Percentiles rank a stretch among this genome's conserved stretches.
Evolutionary conservation across 1,140 invertebrate species (phyloP).

Genomic region (Dufourea novaeangliae): DNA sequence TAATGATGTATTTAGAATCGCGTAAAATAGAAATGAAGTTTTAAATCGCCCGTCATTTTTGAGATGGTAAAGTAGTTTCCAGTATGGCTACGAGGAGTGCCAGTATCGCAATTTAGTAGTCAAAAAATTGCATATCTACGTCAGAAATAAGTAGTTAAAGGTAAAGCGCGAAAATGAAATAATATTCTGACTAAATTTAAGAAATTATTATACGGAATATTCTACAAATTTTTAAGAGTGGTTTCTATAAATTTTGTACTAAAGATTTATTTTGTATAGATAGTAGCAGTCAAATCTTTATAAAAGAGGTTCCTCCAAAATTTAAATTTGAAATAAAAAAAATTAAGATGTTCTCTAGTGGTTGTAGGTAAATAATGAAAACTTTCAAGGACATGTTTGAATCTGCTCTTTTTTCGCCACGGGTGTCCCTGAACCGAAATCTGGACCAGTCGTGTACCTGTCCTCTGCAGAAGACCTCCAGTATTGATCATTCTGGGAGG

Average conservation of each 20-base stretch:
- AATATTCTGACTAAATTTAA: neutral
- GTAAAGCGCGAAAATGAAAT: neutral
- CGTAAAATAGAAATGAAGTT: neutral
- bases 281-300: too few relatives aligned
- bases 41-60: neutral
- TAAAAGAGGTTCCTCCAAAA: too few relatives aligned
- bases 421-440: conserved; percentile 36
- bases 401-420: neutral
- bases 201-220: too few relatives aligned
- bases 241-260: too few relatives aligned
- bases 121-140: neutral
- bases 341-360: too few relatives aligned
- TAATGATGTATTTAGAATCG: neutral
- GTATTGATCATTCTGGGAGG: conserved; percentile 71
- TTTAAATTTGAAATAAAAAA: too few relatives aligned
- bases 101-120: neutral
- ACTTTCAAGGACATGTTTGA: conserved; percentile 19
- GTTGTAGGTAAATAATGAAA: neutral
- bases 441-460: conserved; percentile 62
- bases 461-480: conserved; percentile 66
- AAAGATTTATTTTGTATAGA: too few relatives aligned
- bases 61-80: too few relatives aligned
- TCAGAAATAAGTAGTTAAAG: too few relatives aligned
- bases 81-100: neutral
- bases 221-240: too few relatives aligned